phyloP scores from a whole-genome alignment of 2,888 invertebrate genomes.

The Sinodicranocentrus sp. region DNA sequence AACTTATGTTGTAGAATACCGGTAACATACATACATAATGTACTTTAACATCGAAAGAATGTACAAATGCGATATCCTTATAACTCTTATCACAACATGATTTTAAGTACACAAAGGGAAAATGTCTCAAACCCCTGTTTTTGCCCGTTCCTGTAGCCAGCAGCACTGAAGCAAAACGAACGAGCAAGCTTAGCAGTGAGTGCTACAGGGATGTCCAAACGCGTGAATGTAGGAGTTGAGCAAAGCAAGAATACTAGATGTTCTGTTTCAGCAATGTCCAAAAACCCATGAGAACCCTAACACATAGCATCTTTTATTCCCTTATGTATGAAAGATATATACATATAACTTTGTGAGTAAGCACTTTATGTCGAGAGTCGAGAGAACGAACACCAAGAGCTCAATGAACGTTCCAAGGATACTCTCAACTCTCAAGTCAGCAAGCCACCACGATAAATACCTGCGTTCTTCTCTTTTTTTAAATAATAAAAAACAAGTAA shows the following conservation, averaged over 20 bases:
- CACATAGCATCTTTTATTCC: neutral
- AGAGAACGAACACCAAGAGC: constrained; percentile 45
- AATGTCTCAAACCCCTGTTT: constrained; percentile 65
- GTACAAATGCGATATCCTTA: neutral
- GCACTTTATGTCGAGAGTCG: neutral
- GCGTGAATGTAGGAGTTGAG: neutral
- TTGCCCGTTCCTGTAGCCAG: constrained; percentile 28
- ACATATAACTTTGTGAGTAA: neutral
- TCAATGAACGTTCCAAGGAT: constrained; percentile 73
- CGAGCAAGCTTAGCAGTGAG: neutral
- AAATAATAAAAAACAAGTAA: too few relatives aligned
- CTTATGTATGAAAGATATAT: neutral
- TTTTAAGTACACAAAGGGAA: constrained; percentile 14
- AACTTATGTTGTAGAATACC: constrained; percentile 42
- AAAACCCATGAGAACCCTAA: constrained; percentile 10
- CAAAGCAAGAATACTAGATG: too few relatives aligned
- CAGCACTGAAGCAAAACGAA: constrained; percentile 47
- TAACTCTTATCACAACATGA: constrained; percentile 2
- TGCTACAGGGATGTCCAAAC: constrained; percentile 42
- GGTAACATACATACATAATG: constrained; percentile 59
- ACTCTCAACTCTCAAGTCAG: neutral
- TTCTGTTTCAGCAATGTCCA: constrained; percentile 48
- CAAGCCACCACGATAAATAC: neutral
- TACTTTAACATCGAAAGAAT: constrained; percentile 9
- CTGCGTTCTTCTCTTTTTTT: too few relatives aligned